These are phyloP conservation scores for Ceratina australensis DNA, from an alignment of 1,140 invertebrate genomes.

Conservation along the genomic window DNA sequence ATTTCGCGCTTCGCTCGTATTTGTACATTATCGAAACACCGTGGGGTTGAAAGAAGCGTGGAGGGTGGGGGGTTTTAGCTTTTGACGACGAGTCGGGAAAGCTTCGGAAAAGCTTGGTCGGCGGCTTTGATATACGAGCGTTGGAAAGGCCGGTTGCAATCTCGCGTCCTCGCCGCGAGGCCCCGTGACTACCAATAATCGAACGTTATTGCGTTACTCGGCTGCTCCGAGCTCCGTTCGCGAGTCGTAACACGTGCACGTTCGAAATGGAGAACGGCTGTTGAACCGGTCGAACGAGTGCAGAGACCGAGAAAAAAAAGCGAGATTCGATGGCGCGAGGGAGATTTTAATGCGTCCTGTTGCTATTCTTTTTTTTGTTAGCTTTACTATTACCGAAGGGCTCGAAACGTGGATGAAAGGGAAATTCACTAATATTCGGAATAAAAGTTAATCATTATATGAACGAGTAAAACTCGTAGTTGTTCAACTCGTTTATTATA, in stretches of 20 bases:
- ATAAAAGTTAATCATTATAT: background rate
- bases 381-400: background rate
- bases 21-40: constrained; percentile 31
- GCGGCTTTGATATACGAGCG: constrained; percentile 75
- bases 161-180: constrained; percentile 35
- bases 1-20: constrained; percentile 27
- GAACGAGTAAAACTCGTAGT: too few species aligned
- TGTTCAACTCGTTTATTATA: too few species aligned
- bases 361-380: background rate
- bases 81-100: constrained; percentile 42
- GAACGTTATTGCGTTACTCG: constrained; percentile 76
- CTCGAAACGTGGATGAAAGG: background rate
- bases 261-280: constrained; percentile 37
- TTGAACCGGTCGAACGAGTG: background rate
- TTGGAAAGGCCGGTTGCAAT: constrained; percentile 22
- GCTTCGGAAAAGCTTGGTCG: constrained; percentile 36
- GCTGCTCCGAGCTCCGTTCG: constrained; percentile 20
- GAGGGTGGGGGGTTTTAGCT: background rate
- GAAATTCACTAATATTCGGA: background rate
- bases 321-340: background rate
- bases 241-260: constrained; percentile 54
- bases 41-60: background rate
- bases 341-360: constrained; percentile 18
- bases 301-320: background rate
- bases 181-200: constrained; percentile 75